phyloP scores from a whole-genome alignment of 1,140 invertebrate species.

The Nasonia longicornis region DNA sequence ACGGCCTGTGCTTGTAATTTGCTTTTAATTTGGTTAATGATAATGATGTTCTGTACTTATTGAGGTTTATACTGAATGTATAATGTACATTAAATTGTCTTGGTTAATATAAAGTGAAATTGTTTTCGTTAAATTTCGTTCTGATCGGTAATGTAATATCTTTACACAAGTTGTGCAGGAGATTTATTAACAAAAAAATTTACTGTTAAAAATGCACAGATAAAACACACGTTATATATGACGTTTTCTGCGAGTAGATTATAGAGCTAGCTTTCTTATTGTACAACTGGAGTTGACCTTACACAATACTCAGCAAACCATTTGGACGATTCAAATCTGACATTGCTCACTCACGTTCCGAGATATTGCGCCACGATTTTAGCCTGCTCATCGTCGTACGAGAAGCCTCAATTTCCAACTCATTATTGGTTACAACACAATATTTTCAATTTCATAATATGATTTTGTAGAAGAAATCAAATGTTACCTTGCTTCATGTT shows the following conservation, averaged over 20 bases:
- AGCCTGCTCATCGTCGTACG: background rate
- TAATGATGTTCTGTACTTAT: too few relatives aligned
- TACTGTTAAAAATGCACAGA: background rate
- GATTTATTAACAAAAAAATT: too few relatives aligned
- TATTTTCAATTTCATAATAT: background rate
- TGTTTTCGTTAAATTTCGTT: too few relatives aligned
- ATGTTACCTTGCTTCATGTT: too few relatives aligned
- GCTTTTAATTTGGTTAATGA: background rate
- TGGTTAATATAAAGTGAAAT: too few relatives aligned
- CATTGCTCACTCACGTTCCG: background rate
- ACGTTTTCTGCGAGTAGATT: background rate
- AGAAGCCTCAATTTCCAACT: background rate
- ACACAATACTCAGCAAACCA: background rate
- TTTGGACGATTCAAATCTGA: conserved; percentile 12
- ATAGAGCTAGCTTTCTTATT: background rate
- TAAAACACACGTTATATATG: background rate
- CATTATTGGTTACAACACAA: background rate
- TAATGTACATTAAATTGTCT: too few relatives aligned
- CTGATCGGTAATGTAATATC: too few relatives aligned
- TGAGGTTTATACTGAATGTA: too few relatives aligned
- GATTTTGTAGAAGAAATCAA: too few relatives aligned
- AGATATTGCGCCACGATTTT: background rate
- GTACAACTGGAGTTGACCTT: background rate
- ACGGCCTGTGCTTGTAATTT: background rate
- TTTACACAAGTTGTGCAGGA: too few relatives aligned